Conservation (phyloP, 2,113 vertebrate genomes). For the Vireo altiloquus region DNA sequence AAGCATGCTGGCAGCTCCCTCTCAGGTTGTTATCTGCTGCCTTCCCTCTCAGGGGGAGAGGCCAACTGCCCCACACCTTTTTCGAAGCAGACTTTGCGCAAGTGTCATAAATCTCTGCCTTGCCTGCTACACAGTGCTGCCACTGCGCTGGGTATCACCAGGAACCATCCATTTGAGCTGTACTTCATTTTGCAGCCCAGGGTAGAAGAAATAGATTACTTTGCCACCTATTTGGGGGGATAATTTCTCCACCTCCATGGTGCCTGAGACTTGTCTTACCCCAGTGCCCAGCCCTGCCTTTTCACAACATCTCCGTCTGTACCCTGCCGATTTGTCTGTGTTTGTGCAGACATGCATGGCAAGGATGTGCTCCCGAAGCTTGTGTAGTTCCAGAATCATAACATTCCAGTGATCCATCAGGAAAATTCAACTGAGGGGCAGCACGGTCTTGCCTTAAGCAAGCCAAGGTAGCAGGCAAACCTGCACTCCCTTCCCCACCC, state of each 20-base stretch:
- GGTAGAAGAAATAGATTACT: constrained; percentile 50
- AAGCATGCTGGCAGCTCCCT: not conserved
- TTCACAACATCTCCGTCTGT: constrained; percentile 23
- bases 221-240: constrained; percentile 59
- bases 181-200: constrained; percentile 45
- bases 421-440: not conserved
- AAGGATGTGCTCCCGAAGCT: not conserved
- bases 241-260: constrained; percentile 47
- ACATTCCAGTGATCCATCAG: not conserved
- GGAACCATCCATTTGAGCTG: constrained; percentile 68
- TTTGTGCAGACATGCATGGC: constrained; percentile 61
- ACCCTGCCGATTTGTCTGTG: constrained; percentile 47
- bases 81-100: not conserved
- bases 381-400: not conserved
- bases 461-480: not conserved
- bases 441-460: not conserved
- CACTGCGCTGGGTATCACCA: constrained; percentile 50
- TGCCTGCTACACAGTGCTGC: constrained; percentile 30
- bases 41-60: not conserved
- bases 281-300: not conserved
- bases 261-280: constrained; percentile 36
- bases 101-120: constrained; percentile 60
- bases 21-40: not conserved
- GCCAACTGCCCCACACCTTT: not conserved
- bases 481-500: not conserved